These are phyloP conservation scores for Poecile atricapillus DNA, from an alignment of 2,113 vertebrate genomes.

Conservation along the genomic window DNA sequence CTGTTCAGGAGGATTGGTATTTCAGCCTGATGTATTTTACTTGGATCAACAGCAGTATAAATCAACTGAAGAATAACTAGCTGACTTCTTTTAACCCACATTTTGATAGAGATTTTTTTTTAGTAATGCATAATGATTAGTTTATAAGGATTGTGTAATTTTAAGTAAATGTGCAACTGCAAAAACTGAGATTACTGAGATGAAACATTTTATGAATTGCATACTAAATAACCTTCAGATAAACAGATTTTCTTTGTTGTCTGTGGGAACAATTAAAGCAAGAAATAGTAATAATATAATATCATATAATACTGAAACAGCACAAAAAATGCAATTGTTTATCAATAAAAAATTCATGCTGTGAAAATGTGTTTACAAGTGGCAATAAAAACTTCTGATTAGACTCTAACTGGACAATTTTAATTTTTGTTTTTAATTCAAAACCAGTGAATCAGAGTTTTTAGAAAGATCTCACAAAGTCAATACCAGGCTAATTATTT, in stretches of 20 bases:
- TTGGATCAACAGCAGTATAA: background rate
- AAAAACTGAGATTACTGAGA: background rate
- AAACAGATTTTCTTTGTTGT: slow-evolving; percentile 8
- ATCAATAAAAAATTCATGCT: background rate
- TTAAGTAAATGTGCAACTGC: background rate
- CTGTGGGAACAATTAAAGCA: background rate
- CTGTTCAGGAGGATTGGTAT: background rate
- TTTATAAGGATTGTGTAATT: background rate
- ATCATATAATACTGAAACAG: background rate
- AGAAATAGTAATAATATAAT: background rate
- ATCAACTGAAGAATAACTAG: background rate
- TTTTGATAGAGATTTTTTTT: background rate
- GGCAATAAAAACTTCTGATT: background rate
- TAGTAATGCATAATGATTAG: background rate
- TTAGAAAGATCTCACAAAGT: background rate
- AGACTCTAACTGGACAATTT: background rate
- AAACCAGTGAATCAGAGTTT: background rate
- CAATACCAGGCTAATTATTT: background rate
- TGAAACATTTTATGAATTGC: background rate
- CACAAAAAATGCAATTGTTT: background rate
- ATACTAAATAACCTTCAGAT: background rate
- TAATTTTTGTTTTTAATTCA: background rate
- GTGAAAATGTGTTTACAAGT: background rate
- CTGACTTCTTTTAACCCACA: background rate
- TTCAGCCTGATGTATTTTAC: background rate